Evolutionary conservation across 1,140 invertebrate genomes (phyloP).

Genomic region (Camponotus pennsylvanicus): DNA sequence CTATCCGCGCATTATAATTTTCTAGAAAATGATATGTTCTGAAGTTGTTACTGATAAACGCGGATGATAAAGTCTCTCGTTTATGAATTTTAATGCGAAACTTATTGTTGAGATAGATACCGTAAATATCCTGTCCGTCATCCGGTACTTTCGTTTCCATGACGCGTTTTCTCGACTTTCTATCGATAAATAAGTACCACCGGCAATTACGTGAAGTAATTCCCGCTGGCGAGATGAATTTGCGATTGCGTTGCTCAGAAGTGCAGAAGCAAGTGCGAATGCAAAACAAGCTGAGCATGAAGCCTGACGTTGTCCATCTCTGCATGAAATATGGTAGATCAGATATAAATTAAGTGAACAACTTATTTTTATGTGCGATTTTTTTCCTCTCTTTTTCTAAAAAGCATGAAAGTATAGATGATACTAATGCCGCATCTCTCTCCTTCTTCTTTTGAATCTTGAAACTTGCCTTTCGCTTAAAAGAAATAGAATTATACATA

Average conservation of each 20-base stretch:
- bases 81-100: constrained; percentile 40
- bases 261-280: background rate
- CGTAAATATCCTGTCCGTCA: constrained; percentile 16
- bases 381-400: background rate
- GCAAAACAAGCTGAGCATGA: constrained; percentile 41
- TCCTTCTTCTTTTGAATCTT: background rate
- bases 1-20: background rate
- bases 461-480: background rate
- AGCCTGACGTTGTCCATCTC: background rate
- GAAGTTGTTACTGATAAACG: constrained; percentile 27
- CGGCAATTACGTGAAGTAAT: constrained; percentile 42
- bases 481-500: background rate
- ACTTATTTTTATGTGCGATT: background rate
- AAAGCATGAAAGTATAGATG: constrained; percentile 20
- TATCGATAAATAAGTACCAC: constrained; percentile 64
- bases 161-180: constrained; percentile 60
- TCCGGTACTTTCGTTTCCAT: constrained; percentile 63
- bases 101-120: constrained; percentile 32
- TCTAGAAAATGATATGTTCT: background rate
- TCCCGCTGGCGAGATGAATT: constrained; percentile 28
- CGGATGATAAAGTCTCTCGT: background rate
- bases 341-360: background rate
- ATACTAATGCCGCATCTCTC: background rate
- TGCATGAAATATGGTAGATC: background rate
- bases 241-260: background rate